A percentile compares a stretch with the other conserved stretches of the same genome.
phyloP scores from a whole-genome alignment of 2,113 vertebrate species.

The Eptatretus burgeri region DNA sequence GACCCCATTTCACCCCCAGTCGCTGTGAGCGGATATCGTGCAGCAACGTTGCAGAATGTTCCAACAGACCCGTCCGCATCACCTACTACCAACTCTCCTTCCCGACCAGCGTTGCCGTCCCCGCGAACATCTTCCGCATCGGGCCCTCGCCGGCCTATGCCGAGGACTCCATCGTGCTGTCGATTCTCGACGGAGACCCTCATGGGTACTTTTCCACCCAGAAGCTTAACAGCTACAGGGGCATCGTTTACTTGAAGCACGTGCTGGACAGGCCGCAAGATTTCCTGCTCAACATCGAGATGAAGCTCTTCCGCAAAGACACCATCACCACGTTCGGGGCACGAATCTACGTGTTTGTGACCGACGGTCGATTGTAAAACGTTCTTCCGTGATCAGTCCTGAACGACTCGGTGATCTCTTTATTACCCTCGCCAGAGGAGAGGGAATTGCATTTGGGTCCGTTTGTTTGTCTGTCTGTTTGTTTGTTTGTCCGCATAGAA shows the following conservation, averaged over 20 bases:
- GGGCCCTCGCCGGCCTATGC: conserved; percentile 1
- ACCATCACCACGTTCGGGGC: conserved; percentile 8
- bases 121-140: conserved; percentile 10
- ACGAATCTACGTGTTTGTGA: conserved; percentile 7
- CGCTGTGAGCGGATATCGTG: conserved; percentile 8
- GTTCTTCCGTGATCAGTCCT: no score
- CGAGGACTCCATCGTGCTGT: conserved; percentile 6
- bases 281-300: conserved; percentile 9
- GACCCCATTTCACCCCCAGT: not conserved
- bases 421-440: no score
- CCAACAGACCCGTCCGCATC: conserved; percentile 3
- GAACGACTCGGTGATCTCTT: no score
- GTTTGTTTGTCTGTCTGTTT: no score
- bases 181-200: conserved; percentile 5
- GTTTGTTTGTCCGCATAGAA: no score
- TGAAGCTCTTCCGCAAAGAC: conserved; percentile 7
- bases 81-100: conserved; percentile 8
- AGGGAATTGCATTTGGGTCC: no score
- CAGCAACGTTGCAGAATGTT: conserved; percentile 1
- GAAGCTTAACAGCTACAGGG: conserved; percentile 4
- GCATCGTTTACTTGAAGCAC: conserved; percentile 7
- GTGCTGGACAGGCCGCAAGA: not conserved
- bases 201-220: conserved; percentile 4
- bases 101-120: conserved; percentile 5
- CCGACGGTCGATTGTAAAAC: not conserved